Evolutionary conservation across 2,888 invertebrate species (phyloP).

Genomic region (Chydorus sphaericus): DNA sequence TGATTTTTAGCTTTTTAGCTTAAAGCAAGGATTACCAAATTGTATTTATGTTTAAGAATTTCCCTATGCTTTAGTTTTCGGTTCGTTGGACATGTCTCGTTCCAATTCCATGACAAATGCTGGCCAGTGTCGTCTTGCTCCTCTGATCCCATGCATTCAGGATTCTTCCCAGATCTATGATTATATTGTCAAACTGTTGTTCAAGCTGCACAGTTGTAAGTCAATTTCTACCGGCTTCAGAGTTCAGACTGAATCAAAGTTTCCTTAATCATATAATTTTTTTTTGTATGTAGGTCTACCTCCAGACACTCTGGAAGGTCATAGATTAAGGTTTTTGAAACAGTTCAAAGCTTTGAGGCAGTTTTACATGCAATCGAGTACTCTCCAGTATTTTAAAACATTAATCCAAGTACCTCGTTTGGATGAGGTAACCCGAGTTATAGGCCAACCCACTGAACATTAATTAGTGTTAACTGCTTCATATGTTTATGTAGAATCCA

Average conservation of each 20-base stretch:
- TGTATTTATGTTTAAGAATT: slow-evolving; percentile 2
- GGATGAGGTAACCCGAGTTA: slow-evolving; percentile 52
- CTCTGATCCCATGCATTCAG: slow-evolving; percentile 84
- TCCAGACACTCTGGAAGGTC: slow-evolving; percentile 77
- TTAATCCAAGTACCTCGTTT: slow-evolving; percentile 82
- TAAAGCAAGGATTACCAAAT: not conserved
- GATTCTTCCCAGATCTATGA: slow-evolving; percentile 95
- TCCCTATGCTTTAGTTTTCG: slow-evolving; percentile 52
- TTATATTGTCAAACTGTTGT: slow-evolving; percentile 87
- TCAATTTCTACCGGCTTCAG: slow-evolving; percentile 14
- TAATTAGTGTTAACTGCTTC: no score
- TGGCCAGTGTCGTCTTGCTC: slow-evolving; percentile 91
- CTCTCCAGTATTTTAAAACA: slow-evolving; percentile 92
- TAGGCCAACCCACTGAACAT: not conserved
- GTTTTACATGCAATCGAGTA: slow-evolving; percentile 85
- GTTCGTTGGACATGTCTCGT: slow-evolving; percentile 79
- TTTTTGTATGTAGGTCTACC: slow-evolving; percentile 45
- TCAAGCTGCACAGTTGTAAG: slow-evolving; percentile 69
- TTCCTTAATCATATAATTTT: not conserved
- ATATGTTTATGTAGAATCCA: slow-evolving; percentile 43
- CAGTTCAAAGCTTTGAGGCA: slow-evolving; percentile 75
- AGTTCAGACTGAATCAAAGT: not conserved
- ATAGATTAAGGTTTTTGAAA: slow-evolving; percentile 72
- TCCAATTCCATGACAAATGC: slow-evolving; percentile 94
- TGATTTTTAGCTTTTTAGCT: slow-evolving; percentile 1